Conservation (phyloP, 2,888 invertebrate species). For the Ichneumoninae sp. region DNA sequence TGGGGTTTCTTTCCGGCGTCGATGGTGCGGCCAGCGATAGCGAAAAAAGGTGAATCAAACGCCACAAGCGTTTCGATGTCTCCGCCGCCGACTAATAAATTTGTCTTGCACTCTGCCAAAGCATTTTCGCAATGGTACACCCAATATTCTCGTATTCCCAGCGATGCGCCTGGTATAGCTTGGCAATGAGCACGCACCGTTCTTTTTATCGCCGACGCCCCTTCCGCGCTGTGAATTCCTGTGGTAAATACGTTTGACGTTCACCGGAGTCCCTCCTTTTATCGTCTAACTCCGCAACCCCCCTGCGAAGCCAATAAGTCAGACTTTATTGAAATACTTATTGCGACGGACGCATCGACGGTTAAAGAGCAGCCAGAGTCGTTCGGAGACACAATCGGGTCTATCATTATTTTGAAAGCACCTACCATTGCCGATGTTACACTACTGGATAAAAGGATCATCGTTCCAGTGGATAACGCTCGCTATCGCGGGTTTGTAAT, state of each 20-base stretch:
- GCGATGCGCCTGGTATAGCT: conserved; percentile 32
- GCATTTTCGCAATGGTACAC: conserved; percentile 45
- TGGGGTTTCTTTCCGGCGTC: neutral
- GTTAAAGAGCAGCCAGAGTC: conserved; percentile 68
- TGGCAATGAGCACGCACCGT: conserved; percentile 56
- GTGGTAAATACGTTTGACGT: conserved; percentile 69
- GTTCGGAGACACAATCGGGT: conserved; percentile 57
- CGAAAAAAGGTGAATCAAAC: conserved; percentile 65
- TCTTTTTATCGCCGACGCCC: conserved; percentile 71
- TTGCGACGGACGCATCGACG: conserved; percentile 71
- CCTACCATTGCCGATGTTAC: neutral
- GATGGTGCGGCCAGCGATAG: conserved; percentile 4
- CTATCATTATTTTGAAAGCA: conserved; percentile 69
- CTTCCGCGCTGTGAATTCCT: conserved; percentile 58
- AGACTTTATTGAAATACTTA: conserved; percentile 77
- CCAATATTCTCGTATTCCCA: conserved; percentile 67
- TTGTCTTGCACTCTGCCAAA: conserved; percentile 69
- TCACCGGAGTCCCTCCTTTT: conserved; percentile 2
- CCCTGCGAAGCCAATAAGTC: conserved; percentile 71
- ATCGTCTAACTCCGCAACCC: conserved; percentile 39
- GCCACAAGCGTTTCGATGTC: conserved; percentile 59
- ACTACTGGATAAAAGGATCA: conserved; percentile 21
- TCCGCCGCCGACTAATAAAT: conserved; percentile 69
- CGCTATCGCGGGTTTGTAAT: neutral
- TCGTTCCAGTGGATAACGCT: conserved; percentile 26